Percentiles rank a stretch among this genome's conserved stretches.
Conservation (phyloP, 2,113 vertebrate species). For the Phoenicopterus ruber region DNA sequence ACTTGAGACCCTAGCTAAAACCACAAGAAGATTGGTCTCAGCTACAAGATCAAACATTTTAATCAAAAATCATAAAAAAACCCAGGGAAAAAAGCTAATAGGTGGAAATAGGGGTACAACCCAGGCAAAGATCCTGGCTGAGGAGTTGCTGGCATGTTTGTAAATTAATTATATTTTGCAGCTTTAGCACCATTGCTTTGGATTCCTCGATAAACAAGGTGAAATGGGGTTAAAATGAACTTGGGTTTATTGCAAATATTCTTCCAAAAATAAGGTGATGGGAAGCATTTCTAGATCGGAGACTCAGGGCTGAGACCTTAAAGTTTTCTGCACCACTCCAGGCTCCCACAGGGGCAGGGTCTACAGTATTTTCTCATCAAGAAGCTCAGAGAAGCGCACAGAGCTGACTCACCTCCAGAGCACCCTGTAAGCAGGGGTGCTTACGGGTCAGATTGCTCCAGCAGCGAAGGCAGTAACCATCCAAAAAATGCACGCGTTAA, state of each 20-base stretch:
- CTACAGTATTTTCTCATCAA: background rate
- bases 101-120: background rate
- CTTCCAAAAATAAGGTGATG: background rate
- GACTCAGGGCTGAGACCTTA: background rate
- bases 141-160: background rate
- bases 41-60: background rate
- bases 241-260: background rate
- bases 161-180: background rate
- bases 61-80: background rate
- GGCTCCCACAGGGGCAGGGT: background rate
- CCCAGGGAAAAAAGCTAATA: background rate
- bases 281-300: background rate
- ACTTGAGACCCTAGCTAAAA: background rate
- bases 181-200: background rate
- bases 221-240: background rate
- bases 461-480: background rate
- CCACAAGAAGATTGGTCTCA: background rate
- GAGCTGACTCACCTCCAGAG: background rate
- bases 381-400: background rate
- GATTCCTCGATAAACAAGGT: background rate
- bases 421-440: background rate
- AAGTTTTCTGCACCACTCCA: background rate
- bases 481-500: background rate
- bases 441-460: background rate
- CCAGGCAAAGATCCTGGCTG: background rate